These are phyloP conservation scores for Palythoa heliodiscus DNA, from an alignment of 92 coral and sea anemone species.

Conservation along the genomic window DNA sequence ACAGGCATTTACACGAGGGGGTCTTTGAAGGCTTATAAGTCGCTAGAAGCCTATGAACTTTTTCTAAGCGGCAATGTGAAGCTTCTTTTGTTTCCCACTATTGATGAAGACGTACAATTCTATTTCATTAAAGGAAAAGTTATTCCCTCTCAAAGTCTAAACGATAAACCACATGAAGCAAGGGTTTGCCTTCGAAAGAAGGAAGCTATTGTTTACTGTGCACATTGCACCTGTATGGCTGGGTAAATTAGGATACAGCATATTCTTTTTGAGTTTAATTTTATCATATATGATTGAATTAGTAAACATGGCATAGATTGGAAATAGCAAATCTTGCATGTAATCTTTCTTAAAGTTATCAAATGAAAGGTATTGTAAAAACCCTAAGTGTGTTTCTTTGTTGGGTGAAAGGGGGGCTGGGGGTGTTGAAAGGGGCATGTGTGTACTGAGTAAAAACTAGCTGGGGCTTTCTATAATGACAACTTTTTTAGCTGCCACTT, in stretches of 20 bases:
- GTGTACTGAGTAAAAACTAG: too few relatives aligned
- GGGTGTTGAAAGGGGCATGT: not conserved
- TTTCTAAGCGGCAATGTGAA: constrained; percentile 51
- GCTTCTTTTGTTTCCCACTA: too few relatives aligned
- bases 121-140: constrained; percentile 42
- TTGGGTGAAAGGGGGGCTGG: not conserved
- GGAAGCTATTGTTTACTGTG: constrained; percentile 17
- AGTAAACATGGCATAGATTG: constrained; percentile 20
- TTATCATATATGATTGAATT: not conserved
- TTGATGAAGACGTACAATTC: too few relatives aligned
- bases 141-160: too few relatives aligned
- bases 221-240: constrained; percentile 52
- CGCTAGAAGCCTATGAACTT: constrained; percentile 48
- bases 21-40: too few relatives aligned
- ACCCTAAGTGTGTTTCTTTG: too few relatives aligned
- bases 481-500: not conserved
- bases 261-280: too few relatives aligned
- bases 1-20: constrained; percentile 50
- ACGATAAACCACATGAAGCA: constrained; percentile 27
- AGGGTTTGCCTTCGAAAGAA: constrained; percentile 40
- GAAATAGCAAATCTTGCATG: constrained; percentile 26
- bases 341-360: constrained; percentile 19
- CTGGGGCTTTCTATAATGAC: too few relatives aligned
- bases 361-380: constrained; percentile 33
- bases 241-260: constrained; percentile 37